Evolutionary conservation across 35 echinoderm and acorn worm species (phyloP).

Genomic region (Apostichopus japonicus): DNA sequence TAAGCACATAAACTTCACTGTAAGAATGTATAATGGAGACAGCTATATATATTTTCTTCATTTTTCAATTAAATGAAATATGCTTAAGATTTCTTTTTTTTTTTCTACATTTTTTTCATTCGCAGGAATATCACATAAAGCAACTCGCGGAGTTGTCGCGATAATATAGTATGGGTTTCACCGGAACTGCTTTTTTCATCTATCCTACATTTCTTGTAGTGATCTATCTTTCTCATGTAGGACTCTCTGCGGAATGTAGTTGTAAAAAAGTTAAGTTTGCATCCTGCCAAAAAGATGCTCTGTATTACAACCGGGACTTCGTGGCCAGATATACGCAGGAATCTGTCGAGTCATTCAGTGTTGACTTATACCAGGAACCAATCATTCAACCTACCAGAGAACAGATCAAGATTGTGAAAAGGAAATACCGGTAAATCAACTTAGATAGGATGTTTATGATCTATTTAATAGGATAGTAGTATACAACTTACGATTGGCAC

Average conservation of each 20-base stretch:
- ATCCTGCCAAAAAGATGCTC: constrained; percentile 40
- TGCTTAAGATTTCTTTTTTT: too few relatives aligned
- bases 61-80: too few relatives aligned
- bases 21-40: too few relatives aligned
- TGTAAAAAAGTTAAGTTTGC: constrained; percentile 30
- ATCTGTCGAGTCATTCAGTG: constrained; percentile 42
- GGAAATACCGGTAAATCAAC: constrained; percentile 18
- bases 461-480: too few relatives aligned
- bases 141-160: background rate
- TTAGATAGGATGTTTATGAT: too few relatives aligned
- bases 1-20: too few relatives aligned
- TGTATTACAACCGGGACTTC: constrained; percentile 28
- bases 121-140: too few relatives aligned
- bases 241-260: background rate
- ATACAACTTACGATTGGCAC: too few relatives aligned
- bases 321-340: background rate
- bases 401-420: constrained; percentile 27
- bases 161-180: background rate
- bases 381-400: constrained; percentile 17
- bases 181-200: background rate
- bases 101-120: too few relatives aligned
- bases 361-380: constrained; percentile 34
- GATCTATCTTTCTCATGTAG: background rate
- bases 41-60: too few relatives aligned
- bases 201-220: background rate